A percentile compares a stretch with the other conserved stretches of the same genome.
Conservation (phyloP, 2,888 invertebrate genomes). For the Mactromeris polynyma region DNA sequence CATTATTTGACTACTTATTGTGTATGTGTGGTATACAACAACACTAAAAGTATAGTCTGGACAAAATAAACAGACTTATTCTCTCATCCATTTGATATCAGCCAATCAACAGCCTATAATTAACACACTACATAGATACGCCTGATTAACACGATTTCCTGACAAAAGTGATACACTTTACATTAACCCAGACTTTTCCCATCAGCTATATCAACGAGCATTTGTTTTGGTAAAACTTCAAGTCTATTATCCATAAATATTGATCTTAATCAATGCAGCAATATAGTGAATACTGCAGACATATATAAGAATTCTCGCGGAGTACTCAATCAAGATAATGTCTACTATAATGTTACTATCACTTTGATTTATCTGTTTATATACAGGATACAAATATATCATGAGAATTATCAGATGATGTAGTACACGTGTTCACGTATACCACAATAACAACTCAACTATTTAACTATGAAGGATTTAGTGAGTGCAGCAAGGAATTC, state of each 20-base stretch:
- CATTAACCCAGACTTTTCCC: background rate
- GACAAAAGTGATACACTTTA: background rate
- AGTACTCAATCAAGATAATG: background rate
- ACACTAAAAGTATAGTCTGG: no score
- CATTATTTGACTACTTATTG: no score
- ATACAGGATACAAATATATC: background rate
- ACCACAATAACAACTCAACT: background rate
- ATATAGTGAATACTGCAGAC: background rate
- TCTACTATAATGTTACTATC: background rate
- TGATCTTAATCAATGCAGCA: background rate
- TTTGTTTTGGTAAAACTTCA: background rate
- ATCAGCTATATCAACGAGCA: background rate
- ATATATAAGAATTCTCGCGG: background rate
- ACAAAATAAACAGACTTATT: no score
- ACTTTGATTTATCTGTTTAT: background rate
- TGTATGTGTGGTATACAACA: no score
- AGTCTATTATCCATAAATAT: background rate
- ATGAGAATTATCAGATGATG: background rate
- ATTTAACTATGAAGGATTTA: no score
- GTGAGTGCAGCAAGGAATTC: no score
- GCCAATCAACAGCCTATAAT: background rate
- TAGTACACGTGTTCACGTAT: background rate
- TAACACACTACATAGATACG: background rate
- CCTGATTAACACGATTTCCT: background rate
- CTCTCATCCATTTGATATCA: background rate